Evolutionary conservation across 1,140 invertebrate species (phyloP).

Genomic region (Ylistrum balloti): DNA sequence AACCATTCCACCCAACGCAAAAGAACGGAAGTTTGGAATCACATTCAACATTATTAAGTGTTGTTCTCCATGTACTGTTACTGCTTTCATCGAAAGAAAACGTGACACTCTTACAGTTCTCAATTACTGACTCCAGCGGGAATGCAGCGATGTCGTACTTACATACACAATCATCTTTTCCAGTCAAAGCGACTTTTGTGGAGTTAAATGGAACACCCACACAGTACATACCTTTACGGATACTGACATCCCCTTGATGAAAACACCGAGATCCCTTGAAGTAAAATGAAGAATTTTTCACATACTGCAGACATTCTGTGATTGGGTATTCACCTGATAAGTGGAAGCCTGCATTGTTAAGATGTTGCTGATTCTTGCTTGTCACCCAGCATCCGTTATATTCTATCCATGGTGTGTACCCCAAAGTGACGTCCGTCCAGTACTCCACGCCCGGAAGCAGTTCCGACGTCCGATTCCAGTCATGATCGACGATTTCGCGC

Average conservation of each 20-base stretch:
- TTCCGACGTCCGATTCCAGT: not conserved
- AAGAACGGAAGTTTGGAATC: constrained; percentile 17
- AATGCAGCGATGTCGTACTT: not conserved
- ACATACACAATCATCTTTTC: not conserved
- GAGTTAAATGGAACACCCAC: not conserved
- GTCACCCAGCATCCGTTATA: not conserved
- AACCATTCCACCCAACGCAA: not conserved
- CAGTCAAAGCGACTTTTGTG: not conserved
- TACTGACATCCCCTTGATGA: not conserved
- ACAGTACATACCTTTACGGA: not conserved
- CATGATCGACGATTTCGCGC: not conserved
- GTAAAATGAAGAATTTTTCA: not conserved
- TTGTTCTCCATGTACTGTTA: not conserved
- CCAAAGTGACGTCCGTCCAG: not conserved
- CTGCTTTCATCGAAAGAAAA: not conserved
- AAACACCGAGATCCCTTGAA: not conserved
- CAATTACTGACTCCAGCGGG: not conserved
- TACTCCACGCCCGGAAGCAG: not conserved
- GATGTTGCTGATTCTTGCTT: not conserved
- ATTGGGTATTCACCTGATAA: not conserved
- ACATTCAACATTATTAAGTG: not conserved
- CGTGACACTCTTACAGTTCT: not conserved
- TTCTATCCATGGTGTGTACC: not conserved
- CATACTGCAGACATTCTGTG: not conserved
- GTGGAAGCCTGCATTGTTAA: not conserved